phyloP scores from a whole-genome alignment of 2,888 invertebrate species.

The Macrophya alboannulata region DNA sequence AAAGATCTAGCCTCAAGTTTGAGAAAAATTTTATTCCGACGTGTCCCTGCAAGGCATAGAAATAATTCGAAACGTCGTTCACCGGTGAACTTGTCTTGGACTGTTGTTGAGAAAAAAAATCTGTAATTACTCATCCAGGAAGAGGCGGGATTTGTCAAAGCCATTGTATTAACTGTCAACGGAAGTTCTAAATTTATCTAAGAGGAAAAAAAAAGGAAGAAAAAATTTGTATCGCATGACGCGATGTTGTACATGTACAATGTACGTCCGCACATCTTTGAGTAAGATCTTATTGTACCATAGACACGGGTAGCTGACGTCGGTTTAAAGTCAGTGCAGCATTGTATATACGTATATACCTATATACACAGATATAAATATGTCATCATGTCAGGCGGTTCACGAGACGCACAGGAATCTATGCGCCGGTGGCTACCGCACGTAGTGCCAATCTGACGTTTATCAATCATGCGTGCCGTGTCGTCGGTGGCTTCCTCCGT shows the following conservation, averaged over 20 bases:
- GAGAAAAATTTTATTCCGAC: background rate
- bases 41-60: background rate
- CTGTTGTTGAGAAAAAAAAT: background rate
- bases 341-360: background rate
- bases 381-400: constrained; percentile 56
- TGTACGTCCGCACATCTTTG: background rate
- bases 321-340: background rate
- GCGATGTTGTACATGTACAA: background rate
- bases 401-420: constrained; percentile 52
- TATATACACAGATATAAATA: constrained; percentile 34
- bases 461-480: constrained; percentile 68
- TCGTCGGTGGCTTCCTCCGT: constrained; percentile 54
- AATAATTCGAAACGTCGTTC: background rate
- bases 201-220: background rate
- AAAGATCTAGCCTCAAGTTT: background rate
- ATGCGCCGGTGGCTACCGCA: constrained; percentile 62
- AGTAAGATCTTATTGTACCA: background rate
- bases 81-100: background rate
- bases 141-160: constrained; percentile 9
- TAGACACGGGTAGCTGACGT: background rate
- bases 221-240: background rate
- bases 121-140: constrained; percentile 1
- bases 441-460: constrained; percentile 67
- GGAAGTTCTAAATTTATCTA: constrained; percentile 19
- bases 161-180: constrained; percentile 3